Base-by-base conservation (phyloP, 2,113 vertebrate genomes). In the Ellobius talpinus region DNA sequence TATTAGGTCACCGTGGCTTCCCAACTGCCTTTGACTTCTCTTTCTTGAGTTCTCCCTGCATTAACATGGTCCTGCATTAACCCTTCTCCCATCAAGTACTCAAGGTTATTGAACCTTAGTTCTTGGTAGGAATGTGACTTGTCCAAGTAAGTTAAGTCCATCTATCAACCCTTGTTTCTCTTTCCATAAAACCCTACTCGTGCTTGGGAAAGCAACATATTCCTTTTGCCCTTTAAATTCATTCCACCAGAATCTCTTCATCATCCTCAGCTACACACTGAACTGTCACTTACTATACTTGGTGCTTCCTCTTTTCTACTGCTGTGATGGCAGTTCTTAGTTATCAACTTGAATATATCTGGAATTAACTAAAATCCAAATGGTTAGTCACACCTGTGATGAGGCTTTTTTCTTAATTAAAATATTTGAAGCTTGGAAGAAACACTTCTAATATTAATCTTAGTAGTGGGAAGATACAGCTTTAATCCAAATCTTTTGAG, bases 231-330 rank as follows among this genome's bases (percentile, higher is more conserved):
- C 4, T n/a, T 19, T 16, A 12, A 1, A 65, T 61, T 81, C 12
- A 8, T 88, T 72, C 5, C 58, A 52, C 0, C 76, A 6, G 10
- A n/a, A 73, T 58, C 7, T n/a, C 2, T 66, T 88, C 76, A 47
- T 45, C 26, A 68, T 79, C 26, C 12, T 5, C 21, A 45, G 0
- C 2, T 26, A 19, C 45, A 2, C 23, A 23, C 0, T 36, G 2
- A 50, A 77, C 52, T 0, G 2, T 50, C 24, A 77, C 19, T 79
- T 73, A 12, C 9, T 76, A 1, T 36, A 5, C 5, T 4, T 58
- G 0, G 4, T 13, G 36, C 42, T 4, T 76, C 1, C 23, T 31
- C 8, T 81, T 93, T 16, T 66, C 4, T 63, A 65, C 24, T 31
- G 2, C 9, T 31, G 13, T 26, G 36, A 39, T 82, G 23, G 11